These are phyloP conservation scores for Cantharis rustica DNA, from an alignment of 2,888 invertebrate genomes.

Conservation along the genomic window DNA sequence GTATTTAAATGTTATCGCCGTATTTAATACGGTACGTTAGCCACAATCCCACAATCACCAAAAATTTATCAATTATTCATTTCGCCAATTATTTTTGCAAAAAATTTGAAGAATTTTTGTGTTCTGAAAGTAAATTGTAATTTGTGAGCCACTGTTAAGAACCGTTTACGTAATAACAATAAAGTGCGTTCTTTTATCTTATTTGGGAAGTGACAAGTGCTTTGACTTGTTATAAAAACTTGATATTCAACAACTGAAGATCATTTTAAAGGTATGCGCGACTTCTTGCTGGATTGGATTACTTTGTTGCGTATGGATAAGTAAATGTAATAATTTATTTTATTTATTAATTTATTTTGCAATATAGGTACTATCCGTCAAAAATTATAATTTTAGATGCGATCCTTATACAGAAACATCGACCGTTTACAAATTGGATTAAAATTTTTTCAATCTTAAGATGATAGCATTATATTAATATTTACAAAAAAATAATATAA, in stretches of 20 bases:
- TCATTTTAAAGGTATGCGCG: conserved; percentile 14
- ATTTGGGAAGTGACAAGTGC: conserved; percentile 19
- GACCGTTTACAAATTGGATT: background rate
- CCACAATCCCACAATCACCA: background rate
- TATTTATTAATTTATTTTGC: background rate
- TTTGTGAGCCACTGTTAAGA: background rate
- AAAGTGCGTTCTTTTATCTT: conserved; percentile 15
- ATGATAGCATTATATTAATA: background rate
- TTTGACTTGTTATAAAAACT: conserved; percentile 10
- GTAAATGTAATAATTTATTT: background rate
- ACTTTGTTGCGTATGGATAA: background rate
- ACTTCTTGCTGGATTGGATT: background rate
- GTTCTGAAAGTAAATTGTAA: background rate
- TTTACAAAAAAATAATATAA: too few relatives aligned
- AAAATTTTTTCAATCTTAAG: background rate
- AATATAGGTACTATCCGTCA: background rate
- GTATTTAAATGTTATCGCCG: background rate
- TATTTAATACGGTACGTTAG: background rate
- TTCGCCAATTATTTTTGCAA: background rate
- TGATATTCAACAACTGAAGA: conserved; percentile 12
- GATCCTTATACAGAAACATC: background rate
- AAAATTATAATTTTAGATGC: background rate
- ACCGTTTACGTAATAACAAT: conserved; percentile 7
- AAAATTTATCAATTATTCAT: background rate
- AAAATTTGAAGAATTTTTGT: background rate